Evolutionary conservation across 2,888 invertebrate genomes (phyloP), one percentile per base, ranked within the genome.

Genomic region (Lordiphosa andalusiaca): DNA sequence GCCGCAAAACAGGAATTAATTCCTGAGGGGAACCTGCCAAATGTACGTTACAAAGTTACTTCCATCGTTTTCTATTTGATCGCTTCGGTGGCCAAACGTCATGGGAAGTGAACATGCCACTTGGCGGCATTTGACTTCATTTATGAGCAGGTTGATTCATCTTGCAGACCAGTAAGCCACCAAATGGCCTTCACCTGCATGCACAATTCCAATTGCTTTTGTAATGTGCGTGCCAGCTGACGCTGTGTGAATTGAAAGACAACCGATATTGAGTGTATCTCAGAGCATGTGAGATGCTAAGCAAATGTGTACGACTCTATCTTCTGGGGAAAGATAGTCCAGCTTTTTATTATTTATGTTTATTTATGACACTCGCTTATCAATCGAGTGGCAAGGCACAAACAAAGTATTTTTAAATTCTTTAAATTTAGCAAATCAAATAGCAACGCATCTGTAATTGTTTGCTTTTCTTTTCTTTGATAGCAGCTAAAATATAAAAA

Each of bases 141-240:
- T 54, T 69, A 47, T 40, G 53, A 35, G 50, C 61, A 61, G 48
- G 40, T 63, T 58, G 44, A 36, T 13, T 50, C 56, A 41, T 49
- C 39, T 54, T 61, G 33, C 13, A 37, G 44, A 23, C 51, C 74
- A 47, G 51, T 67, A 71, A 74, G 46, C 81, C 77, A 77, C 77
- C 59, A 37, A 57, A 3, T 58, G 64, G 37, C 78, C 84, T 63
- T 60, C 63, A 53, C 19, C 56, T 56, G 58, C 19, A 19, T 52
- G 58, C 16, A 57, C 57, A 57, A 57, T 67, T 53, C 54, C 44
- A 42, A 40, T n/a, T 33, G 53, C 58, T 50, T 50, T 50, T 58
- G 40, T 77, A 83, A 80, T 84, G 84, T 82, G 61, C 78, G 74
- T 74, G 61, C 83, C 83, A 84, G 53, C 71, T 77, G 77, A 78